A percentile compares a stretch with the other conserved stretches of the same genome.
Conservation (phyloP, 53 echinoderm and acorn worm genomes). For the Antedon mediterranea region DNA sequence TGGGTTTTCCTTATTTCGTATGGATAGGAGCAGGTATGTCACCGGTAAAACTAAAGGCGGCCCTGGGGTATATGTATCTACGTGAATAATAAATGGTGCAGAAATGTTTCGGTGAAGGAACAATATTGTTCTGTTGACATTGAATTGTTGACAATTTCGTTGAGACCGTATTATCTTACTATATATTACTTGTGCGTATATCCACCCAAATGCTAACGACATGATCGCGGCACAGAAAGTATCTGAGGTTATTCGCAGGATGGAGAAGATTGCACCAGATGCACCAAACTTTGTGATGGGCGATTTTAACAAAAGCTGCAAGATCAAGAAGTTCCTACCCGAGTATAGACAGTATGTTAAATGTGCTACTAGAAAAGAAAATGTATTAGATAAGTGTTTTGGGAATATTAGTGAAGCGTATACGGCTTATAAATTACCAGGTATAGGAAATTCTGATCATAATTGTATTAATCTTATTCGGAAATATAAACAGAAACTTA, state of each 20-base stretch:
- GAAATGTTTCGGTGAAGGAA: not conserved
- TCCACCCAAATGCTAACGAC: not conserved
- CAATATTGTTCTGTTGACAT: not conserved
- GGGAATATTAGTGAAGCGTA: not conserved
- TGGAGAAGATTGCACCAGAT: not conserved
- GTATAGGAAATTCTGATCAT: not conserved
- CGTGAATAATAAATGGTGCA: not conserved
- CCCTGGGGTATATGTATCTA: not conserved
- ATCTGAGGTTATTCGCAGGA: not conserved
- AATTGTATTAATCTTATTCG: not conserved
- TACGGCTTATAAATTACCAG: not conserved
- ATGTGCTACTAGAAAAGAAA: not conserved
- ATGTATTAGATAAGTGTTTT: not conserved
- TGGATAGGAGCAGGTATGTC: not conserved
- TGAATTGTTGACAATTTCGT: not conserved
- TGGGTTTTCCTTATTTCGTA: not conserved
- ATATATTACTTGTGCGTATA: not conserved
- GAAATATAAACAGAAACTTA: slow-evolving; percentile 17
- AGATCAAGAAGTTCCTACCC: no score
- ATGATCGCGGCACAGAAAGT: not conserved
- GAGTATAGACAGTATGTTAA: not conserved
- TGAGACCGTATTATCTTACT: not conserved
- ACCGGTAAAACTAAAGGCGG: not conserved
- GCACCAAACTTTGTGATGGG: not conserved
- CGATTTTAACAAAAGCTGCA: not conserved